These are phyloP conservation scores for Gymnogyps californianus DNA, from an alignment of 2,113 vertebrate species.

Conservation along the genomic window DNA sequence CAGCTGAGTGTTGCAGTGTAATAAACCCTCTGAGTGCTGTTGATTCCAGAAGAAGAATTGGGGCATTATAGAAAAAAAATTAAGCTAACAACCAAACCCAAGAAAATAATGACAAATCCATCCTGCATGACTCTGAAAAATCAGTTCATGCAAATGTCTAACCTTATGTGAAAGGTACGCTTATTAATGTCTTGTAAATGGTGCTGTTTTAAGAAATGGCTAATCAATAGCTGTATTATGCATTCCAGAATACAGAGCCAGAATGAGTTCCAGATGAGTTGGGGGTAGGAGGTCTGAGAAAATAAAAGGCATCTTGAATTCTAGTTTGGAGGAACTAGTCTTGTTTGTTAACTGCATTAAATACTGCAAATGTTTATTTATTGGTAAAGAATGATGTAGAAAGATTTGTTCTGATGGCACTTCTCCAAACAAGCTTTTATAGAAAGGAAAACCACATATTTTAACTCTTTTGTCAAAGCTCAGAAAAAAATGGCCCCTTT, in stretches of 20 bases:
- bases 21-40: neutral
- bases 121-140: neutral
- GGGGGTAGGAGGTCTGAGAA: neutral
- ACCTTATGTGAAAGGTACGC: neutral
- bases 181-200: neutral
- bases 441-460: neutral
- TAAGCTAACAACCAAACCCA: neutral
- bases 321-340: neutral
- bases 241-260: neutral
- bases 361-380: neutral
- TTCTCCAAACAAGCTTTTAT: neutral
- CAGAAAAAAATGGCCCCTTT: neutral
- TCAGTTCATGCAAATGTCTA: neutral
- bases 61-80: neutral
- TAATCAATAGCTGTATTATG: neutral
- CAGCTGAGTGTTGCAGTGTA: neutral
- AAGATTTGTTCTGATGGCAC: neutral
- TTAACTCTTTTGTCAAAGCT: neutral
- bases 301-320: neutral
- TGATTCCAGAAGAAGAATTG: neutral
- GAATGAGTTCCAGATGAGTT: neutral
- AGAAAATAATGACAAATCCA: neutral
- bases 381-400: neutral
- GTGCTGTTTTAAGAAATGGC: neutral
- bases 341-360: neutral